A percentile compares a stretch with the other conserved stretches of the same genome.
These are phyloP conservation scores for Lethocerus indicus DNA, from an alignment of 1,140 invertebrate species.

Conservation along the genomic window DNA sequence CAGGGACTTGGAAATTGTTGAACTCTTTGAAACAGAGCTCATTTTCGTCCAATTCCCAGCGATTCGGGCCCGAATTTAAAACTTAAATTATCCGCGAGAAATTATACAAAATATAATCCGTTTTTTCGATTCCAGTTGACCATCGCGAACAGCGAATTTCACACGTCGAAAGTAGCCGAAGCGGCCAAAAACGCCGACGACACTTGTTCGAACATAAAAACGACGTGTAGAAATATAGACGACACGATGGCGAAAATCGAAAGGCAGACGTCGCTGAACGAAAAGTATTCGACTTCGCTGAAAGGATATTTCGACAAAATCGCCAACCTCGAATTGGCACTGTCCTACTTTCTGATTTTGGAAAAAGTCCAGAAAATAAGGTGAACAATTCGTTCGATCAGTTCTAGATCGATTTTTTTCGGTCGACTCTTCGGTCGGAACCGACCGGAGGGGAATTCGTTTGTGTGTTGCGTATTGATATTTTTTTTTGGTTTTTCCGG, in stretches of 20 bases:
- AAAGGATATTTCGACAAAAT: constrained; percentile 34
- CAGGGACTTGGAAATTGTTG: no score
- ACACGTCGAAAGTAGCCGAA: constrained; percentile 36
- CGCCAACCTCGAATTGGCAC: constrained; percentile 35
- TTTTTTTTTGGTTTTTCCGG: constrained; percentile 16
- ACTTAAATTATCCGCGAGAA: no score
- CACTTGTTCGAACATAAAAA: constrained; percentile 18
- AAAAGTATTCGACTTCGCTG: constrained; percentile 21
- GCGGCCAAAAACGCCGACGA: constrained; percentile 35
- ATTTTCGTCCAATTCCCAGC: no score
- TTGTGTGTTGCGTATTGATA: not conserved
- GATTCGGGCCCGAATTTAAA: no score
- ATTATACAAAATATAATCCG: no score
- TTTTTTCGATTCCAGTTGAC: constrained; percentile 39
- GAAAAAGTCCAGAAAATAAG: constrained; percentile 45
- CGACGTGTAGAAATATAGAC: not conserved
- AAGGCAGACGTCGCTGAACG: not conserved
- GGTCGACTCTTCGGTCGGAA: not conserved
- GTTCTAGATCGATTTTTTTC: constrained; percentile 1
- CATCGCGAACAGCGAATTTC: constrained; percentile 35
- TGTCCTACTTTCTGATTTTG: constrained; percentile 42
- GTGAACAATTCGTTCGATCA: constrained; percentile 22
- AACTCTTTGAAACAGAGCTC: no score
- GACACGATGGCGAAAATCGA: constrained; percentile 19
- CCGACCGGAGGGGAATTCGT: not conserved